Evolutionary conservation across 2,888 invertebrate genomes (phyloP).

Genomic region (Choreutis nemorana): DNA sequence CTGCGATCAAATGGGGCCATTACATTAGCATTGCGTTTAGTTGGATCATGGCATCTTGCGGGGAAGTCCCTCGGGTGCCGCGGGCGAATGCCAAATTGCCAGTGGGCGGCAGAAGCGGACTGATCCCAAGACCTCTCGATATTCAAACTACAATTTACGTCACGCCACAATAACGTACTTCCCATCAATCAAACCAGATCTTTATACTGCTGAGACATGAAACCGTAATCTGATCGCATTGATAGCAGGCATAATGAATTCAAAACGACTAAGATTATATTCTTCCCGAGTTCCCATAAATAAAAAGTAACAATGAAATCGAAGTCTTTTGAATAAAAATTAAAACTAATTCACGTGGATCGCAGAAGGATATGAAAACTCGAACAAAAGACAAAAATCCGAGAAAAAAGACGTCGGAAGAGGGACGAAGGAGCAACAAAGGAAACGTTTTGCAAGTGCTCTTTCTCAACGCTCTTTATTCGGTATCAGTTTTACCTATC

Average conservation of each 20-base stretch:
- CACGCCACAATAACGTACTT: no score
- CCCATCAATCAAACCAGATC: constrained; percentile 10
- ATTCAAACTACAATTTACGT: constrained; percentile 40
- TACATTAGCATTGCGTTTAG: constrained; percentile 64
- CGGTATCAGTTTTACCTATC: constrained; percentile 24
- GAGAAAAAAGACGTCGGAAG: constrained; percentile 37
- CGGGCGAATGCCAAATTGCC: constrained; percentile 49
- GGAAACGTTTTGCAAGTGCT: constrained; percentile 19
- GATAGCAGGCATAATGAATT: no score
- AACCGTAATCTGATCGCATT: no score
- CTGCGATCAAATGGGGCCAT: constrained; percentile 57
- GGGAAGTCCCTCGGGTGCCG: constrained; percentile 28
- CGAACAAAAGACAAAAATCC: constrained; percentile 41
- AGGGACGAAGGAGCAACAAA: constrained; percentile 26
- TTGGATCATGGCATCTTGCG: constrained; percentile 38
- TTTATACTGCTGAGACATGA: constrained; percentile 8
- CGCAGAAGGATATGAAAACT: constrained; percentile 55
- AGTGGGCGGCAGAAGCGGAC: constrained; percentile 49
- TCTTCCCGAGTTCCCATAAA: no score
- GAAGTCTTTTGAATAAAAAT: constrained; percentile 40
- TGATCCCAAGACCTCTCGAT: constrained; percentile 54
- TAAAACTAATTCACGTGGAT: constrained; percentile 55
- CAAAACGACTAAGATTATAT: no score
- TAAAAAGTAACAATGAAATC: constrained; percentile 19
- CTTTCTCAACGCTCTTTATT: constrained; percentile 7